Percentiles rank a stretch among this genome's conserved stretches.
These are phyloP conservation scores for Halisarca cf. caerulea DNA, from an alignment of 37 sponge, comb jelly and placozoan genomes.

Conservation along the genomic window DNA sequence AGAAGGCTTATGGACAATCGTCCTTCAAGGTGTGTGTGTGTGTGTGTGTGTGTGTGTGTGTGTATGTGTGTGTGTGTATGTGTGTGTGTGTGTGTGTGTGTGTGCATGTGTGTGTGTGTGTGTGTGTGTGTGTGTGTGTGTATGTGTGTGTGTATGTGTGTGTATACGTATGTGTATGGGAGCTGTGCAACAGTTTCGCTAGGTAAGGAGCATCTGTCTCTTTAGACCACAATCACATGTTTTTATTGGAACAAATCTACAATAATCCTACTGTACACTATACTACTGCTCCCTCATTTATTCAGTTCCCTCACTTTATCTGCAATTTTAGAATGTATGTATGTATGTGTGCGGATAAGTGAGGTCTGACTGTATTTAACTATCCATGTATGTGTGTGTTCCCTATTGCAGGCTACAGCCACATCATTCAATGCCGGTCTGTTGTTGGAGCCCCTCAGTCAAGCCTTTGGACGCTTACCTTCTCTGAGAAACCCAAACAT, in stretches of 20 bases:
- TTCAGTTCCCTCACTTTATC: too few relatives aligned
- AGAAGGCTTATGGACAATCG: neutral
- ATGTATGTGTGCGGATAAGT: neutral
- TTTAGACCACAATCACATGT: too few relatives aligned
- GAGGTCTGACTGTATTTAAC: too few relatives aligned
- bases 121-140: neutral
- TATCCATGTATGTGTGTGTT: neutral
- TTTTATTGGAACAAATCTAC: too few relatives aligned
- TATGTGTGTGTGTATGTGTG: neutral
- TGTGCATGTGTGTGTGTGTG: neutral
- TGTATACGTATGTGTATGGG: neutral
- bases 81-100: neutral
- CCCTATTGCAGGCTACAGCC: constrained; percentile 66
- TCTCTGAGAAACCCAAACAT: constrained; percentile 6
- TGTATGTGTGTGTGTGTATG: too few relatives aligned
- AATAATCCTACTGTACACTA: too few relatives aligned
- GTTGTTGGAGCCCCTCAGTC: constrained; percentile 36
- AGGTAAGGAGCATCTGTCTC: too few relatives aligned
- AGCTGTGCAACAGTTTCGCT: too few relatives aligned
- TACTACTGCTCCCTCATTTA: too few relatives aligned
- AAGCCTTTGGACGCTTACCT: neutral
- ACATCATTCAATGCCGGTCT: constrained; percentile 75
- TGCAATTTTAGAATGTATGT: too few relatives aligned
- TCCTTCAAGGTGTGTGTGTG: neutral
- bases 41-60: neutral